Evolutionary conservation across 2,113 vertebrate species (phyloP).

Genomic region (Hiodon tergisus): DNA sequence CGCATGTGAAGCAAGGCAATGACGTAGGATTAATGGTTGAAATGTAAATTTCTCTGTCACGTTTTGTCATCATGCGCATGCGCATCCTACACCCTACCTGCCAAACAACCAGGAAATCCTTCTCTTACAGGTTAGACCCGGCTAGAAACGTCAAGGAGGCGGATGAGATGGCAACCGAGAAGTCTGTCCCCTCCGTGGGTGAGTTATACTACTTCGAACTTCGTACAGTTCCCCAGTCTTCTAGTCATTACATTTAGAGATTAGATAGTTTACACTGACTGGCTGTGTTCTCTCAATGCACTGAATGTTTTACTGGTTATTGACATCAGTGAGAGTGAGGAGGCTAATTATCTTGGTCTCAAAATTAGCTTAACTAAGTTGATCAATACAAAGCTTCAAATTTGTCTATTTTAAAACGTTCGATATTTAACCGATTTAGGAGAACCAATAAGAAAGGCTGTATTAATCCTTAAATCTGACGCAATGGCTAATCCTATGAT

Average conservation of each 20-base stretch:
- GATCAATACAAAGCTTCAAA: too few species aligned
- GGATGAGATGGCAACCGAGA: conserved; percentile 40
- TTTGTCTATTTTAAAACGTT: too few species aligned
- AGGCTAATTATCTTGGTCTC: too few species aligned
- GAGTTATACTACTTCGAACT: conserved; percentile 6
- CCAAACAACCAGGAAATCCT: conserved; percentile 50
- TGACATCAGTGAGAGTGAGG: neutral
- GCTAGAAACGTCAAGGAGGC: neutral
- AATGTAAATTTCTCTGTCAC: too few species aligned
- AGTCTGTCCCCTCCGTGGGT: conserved; percentile 34
- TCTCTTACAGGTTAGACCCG: conserved; percentile 11
- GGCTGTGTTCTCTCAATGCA: neutral
- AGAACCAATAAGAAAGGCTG: too few species aligned
- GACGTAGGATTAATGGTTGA: too few species aligned
- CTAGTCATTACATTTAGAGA: neutral
- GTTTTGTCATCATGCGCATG: neutral
- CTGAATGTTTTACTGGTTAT: neutral
- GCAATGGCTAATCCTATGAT: too few species aligned
- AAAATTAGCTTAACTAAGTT: too few species aligned
- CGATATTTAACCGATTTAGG: too few species aligned
- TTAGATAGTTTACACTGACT: neutral
- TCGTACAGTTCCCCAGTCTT: neutral
- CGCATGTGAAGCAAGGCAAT: too few species aligned
- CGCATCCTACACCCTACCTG: conserved; percentile 13
- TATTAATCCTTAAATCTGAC: too few species aligned